phyloP scores from a whole-genome alignment of 2,113 vertebrate genomes.

The Tauraco erythrolophus region DNA sequence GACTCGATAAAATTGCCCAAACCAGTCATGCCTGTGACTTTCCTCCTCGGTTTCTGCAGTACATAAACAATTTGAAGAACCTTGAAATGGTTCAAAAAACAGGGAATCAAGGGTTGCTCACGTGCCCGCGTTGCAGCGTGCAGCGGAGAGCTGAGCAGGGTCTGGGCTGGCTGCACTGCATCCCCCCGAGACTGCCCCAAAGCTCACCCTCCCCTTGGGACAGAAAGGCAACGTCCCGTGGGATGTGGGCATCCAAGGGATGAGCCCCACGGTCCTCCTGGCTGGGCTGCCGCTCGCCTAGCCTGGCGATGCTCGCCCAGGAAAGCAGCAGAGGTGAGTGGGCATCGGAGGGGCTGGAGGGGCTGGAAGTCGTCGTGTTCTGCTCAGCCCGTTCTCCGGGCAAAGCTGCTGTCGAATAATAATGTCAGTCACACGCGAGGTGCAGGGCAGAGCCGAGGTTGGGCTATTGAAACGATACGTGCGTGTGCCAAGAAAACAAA shows the following conservation, averaged over 20 bases:
- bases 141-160: background rate
- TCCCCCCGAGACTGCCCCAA: fast-evolving
- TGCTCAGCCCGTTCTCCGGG: background rate
- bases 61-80: background rate
- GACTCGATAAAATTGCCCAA: background rate
- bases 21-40: fast-evolving
- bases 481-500: conserved; percentile 61
- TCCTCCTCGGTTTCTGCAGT: background rate
- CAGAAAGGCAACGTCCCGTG: fast-evolving
- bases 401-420: background rate
- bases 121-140: fast-evolving
- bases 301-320: background rate
- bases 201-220: background rate
- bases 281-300: background rate
- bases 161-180: background rate
- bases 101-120: fast-evolving
- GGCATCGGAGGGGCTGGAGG: background rate
- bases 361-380: fast-evolving
- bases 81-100: background rate
- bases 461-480: background rate
- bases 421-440: background rate
- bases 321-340: background rate
- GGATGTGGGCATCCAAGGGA: background rate
- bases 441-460: background rate
- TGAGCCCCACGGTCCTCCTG: background rate